phyloP scores from a whole-genome alignment of 2,113 vertebrate species.

The Spea bombifrons region DNA sequence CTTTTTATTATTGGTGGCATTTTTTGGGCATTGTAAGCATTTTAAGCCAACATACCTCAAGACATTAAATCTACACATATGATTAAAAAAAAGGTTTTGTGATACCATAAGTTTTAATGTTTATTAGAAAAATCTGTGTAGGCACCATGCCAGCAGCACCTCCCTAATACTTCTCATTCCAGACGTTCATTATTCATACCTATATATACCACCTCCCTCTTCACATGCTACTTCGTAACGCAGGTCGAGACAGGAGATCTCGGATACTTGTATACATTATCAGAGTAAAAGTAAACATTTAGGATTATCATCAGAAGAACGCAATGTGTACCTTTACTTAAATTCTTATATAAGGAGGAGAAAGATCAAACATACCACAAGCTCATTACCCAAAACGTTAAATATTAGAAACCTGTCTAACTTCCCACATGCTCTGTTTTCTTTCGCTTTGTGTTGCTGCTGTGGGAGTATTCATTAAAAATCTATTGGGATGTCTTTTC shows the following conservation, averaged over 20 bases:
- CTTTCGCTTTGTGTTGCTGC: conserved; percentile 1
- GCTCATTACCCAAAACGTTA: neutral
- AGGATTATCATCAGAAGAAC: neutral
- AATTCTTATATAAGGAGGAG: neutral
- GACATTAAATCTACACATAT: neutral
- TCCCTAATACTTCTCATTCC: conserved; percentile 20
- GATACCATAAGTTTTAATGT: neutral
- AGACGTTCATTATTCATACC: neutral
- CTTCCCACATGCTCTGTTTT: neutral
- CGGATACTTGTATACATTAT: neutral
- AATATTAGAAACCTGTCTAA: neutral
- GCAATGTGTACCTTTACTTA: neutral
- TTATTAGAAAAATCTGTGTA: neutral
- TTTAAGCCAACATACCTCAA: too few relatives aligned
- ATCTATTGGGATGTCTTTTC: conserved; percentile 11
- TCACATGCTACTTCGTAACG: conserved; percentile 8
- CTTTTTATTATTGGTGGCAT: too few relatives aligned
- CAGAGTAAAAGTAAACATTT: neutral
- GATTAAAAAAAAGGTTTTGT: neutral
- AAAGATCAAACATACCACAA: neutral
- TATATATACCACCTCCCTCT: neutral
- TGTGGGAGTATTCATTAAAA: conserved; percentile 13
- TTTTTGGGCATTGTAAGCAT: too few relatives aligned
- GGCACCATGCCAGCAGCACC: conserved; percentile 1
- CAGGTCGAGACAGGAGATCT: neutral